Conservation (phyloP, 2,113 vertebrate species). For the Acanthochromis polyacanthus region DNA sequence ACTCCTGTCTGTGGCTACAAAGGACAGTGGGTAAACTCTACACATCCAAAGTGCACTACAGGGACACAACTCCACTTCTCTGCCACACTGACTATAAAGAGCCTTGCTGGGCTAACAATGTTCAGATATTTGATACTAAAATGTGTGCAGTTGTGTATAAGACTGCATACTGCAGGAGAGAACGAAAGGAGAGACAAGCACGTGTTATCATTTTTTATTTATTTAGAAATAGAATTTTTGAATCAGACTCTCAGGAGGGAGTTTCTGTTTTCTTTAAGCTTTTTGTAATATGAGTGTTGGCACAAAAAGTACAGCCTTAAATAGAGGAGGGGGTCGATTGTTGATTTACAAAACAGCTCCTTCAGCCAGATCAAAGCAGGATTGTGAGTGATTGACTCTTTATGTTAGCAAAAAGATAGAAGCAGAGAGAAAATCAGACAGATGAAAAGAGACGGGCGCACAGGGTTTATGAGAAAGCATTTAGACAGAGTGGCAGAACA, state of each 20-base stretch:
- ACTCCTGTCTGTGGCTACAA: constrained; percentile 14
- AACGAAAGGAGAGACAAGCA: background rate
- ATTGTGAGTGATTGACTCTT: constrained; percentile 14
- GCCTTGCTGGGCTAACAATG: background rate
- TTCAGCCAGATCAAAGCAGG: constrained; percentile 34
- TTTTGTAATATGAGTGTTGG: constrained; percentile 33
- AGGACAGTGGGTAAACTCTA: constrained; percentile 28
- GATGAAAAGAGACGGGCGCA: constrained; percentile 9
- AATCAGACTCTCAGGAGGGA: background rate
- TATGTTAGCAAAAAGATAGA: constrained; percentile 21
- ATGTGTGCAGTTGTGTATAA: background rate
- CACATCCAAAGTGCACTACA: constrained; percentile 39
- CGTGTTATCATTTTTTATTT: constrained; percentile 6
- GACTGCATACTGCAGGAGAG: background rate
- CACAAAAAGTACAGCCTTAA: constrained; percentile 23
- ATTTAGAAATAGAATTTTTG: constrained; percentile 28
- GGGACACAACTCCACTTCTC: background rate
- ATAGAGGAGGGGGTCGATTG: background rate
- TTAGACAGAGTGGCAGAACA: constrained; percentile 45
- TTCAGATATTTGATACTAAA: constrained; percentile 4
- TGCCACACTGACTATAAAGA: constrained; percentile 9
- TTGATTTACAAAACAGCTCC: constrained; percentile 34
- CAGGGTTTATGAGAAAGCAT: constrained; percentile 27
- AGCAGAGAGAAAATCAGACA: constrained; percentile 13
- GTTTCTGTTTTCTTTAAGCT: constrained; percentile 11